Evolutionary conservation across 1,140 invertebrate species (phyloP).

Genomic region (Eumeta japonica): DNA sequence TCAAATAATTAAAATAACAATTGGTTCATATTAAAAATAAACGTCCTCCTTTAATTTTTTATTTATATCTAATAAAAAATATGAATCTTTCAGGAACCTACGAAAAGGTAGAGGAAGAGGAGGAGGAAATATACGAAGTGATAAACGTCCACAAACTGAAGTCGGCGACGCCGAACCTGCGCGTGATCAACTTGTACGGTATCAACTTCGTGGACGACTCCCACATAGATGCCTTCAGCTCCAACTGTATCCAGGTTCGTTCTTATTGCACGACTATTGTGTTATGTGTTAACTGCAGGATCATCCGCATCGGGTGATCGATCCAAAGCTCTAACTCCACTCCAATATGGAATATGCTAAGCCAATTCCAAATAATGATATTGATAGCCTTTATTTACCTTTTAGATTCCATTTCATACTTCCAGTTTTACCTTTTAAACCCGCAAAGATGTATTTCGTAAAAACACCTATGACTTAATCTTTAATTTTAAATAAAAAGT

Average conservation of each 20-base stretch:
- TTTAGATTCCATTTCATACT: slow-evolving; percentile 86
- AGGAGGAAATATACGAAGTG: slow-evolving; percentile 99
- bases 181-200: slow-evolving; percentile 94
- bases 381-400: slow-evolving; percentile 96
- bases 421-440: slow-evolving; percentile 64
- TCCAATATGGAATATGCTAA: slow-evolving; percentile 87
- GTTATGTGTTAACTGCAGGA: neutral
- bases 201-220: slow-evolving; percentile 98
- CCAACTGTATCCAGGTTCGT: slow-evolving; percentile 81
- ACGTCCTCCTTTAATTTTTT: too few species aligned
- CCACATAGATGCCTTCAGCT: slow-evolving; percentile 96
- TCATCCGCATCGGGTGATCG: slow-evolving; percentile 96
- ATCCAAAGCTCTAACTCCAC: slow-evolving; percentile 88
- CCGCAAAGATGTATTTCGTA: neutral
- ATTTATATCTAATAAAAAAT: too few species aligned
- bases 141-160: slow-evolving; percentile 99
- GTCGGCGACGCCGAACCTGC: slow-evolving; percentile 90
- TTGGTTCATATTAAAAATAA: too few species aligned
- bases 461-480: too few species aligned
- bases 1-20: too few species aligned
- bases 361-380: slow-evolving; percentile 92
- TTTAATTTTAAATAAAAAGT: too few species aligned
- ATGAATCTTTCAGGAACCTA: slow-evolving; percentile 78
- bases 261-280: neutral
- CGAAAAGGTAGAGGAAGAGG: slow-evolving; percentile 97